Conservation (phyloP, 2,797 vertebrate genomes). For the Danio kyathit region DNA sequence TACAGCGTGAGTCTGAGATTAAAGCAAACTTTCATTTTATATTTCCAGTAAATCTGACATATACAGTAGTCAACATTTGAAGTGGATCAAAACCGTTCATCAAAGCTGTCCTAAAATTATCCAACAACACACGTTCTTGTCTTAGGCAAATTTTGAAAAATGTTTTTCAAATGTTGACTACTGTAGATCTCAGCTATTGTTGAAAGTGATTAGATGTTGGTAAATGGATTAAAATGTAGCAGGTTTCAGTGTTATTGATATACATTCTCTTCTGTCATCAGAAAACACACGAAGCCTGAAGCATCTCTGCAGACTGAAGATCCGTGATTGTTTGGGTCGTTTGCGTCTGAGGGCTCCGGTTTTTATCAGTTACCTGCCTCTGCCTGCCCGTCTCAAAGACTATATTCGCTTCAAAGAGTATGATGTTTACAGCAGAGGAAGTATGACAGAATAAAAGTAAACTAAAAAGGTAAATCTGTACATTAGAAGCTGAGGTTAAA, state of each 20-base stretch:
- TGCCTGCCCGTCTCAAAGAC: slow-evolving; percentile 90
- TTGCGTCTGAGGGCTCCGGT: slow-evolving; percentile 87
- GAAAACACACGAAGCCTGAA: slow-evolving; percentile 89
- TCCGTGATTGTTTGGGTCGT: slow-evolving; percentile 86
- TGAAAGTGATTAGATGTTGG: no score
- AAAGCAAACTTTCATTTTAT: no score
- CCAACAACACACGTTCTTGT: no score
- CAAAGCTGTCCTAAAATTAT: no score
- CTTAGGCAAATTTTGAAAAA: no score
- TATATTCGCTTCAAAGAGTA: slow-evolving; percentile 93
- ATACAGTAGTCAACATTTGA: no score
- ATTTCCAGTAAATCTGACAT: no score
- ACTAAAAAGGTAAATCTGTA: background rate
- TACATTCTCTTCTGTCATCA: slow-evolving; percentile 62
- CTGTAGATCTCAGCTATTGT: no score
- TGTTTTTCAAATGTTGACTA: no score
- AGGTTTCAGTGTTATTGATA: no score
- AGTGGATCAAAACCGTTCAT: no score
- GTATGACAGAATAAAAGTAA: slow-evolving; percentile 69
- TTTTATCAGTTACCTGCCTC: slow-evolving; percentile 93
- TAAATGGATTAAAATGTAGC: no score
- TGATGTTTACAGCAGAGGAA: slow-evolving; percentile 88
- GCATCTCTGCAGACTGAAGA: slow-evolving; percentile 92
- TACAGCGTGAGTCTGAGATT: slow-evolving; percentile 83
- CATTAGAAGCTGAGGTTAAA: background rate